Evolutionary conservation across 2,888 invertebrate species (phyloP), one percentile per base, ranked within the genome.

Genomic region (Thumatha senex): DNA sequence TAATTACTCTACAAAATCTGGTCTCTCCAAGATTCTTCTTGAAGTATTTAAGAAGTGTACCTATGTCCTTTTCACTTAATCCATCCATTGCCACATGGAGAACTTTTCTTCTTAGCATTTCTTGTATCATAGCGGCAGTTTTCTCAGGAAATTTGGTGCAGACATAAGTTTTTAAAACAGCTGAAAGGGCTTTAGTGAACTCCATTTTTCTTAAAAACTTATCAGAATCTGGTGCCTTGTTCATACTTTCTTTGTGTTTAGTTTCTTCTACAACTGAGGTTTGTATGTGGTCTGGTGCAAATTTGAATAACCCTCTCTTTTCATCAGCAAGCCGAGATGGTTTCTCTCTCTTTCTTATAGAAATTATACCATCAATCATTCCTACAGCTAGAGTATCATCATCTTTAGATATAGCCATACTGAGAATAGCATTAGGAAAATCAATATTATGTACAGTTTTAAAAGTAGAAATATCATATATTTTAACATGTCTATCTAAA

Each of bases 401-500:
- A 76, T 93, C 92, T 61, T 93, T 92, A 1, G 95, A 94, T 48
- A 95, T 92, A 24, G 95, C 98, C 76, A 99, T 90, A 82, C 97
- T 97, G 31, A 99, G 92, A 40, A 99, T 94, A 11, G 98, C 95
- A 83, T 98, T 97, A 0, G 98, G 96, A 80, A 96, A 98, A 78
- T 96, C 96, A 51, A 98, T 92, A 9, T 96, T 97, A 73, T 98
- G 97, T 0, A 98, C 96, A 2, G 95, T 94, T 89, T 96, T 95
- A 80, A 97, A 98, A 1, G 95, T 95, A 30, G 95, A 93, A 30
- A 97, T 93, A 78, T 98, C 98, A 83, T 97, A 98, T 61, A 99
- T 94, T 88, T 98, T 98, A 0, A 98, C 96, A 87, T 98, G 98
- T 58, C 97, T 94, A 82, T 99, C 99, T 49, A 99, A 91, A 2